Conservation (phyloP, 2,113 vertebrate species). For the Leucopsar rothschildi region DNA sequence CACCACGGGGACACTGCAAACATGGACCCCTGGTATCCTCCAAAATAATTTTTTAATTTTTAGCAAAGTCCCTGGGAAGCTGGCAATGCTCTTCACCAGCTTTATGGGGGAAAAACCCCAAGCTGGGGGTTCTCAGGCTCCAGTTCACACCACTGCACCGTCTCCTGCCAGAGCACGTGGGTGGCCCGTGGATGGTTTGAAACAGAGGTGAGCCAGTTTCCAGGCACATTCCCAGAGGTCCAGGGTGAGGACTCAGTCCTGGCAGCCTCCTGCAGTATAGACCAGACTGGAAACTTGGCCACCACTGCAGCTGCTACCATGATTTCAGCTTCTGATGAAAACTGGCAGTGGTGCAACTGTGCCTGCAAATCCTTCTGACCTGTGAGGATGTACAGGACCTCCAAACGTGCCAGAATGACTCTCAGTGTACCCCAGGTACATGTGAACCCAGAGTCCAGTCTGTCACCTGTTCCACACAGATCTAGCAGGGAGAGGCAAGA, state of each 20-base stretch:
- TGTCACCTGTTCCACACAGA: not conserved
- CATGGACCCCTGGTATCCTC: not conserved
- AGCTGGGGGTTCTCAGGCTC: not conserved
- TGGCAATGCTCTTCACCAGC: not conserved
- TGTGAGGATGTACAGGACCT: not conserved
- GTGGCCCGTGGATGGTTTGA: not conserved
- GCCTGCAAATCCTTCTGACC: not conserved
- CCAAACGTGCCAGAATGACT: not conserved
- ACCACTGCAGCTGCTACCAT: not conserved
- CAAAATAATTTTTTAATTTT: not conserved
- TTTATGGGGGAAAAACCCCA: not conserved
- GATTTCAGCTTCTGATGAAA: not conserved
- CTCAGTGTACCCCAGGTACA: not conserved
- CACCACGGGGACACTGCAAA: rapidly evolving
- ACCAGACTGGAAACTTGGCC: conserved; percentile 23
- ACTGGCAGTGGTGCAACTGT: not conserved
- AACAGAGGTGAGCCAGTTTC: not conserved
- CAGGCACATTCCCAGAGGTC: not conserved
- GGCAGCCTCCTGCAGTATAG: not conserved
- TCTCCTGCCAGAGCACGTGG: not conserved
- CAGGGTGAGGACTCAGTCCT: not conserved
- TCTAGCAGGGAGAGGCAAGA: not conserved
- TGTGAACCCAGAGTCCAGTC: not conserved
- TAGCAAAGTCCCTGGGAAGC: not conserved
- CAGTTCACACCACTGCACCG: rapidly evolving